Base-by-base conservation (phyloP, 2,888 invertebrate species). In the Ectemnius lituratus region DNA sequence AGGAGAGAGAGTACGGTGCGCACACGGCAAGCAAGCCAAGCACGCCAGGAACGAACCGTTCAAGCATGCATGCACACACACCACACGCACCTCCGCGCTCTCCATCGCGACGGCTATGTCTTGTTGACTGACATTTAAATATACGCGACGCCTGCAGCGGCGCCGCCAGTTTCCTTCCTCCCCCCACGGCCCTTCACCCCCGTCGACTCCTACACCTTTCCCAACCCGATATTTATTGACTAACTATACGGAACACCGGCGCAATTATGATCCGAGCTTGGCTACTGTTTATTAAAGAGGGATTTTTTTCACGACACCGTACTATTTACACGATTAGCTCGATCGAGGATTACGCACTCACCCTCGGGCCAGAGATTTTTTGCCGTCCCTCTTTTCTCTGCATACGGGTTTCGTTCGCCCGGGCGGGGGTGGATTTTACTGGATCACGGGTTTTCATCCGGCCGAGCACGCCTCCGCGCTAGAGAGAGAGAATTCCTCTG, bases 51-150 rank as follows among this genome's bases (percentile, higher is more conserved):
- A 11, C 37, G 37, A 6, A 8, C 37, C 37, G 37, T 6, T 37
- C 8, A 37, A 37, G 37, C 37, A 11, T 37, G 37, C 37, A 37
- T 37, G 37, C 37, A 37, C 37, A 37, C 37, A 37, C 37, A 11
- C 37, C 37, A 11, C 37, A 37, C 37, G 37, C 37, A 37, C 37
- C 37, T 37, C 37, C 37, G 23, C 23, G 23, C 23, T 23, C 37
- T 8, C 37, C 37, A 37, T 37, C 37, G 37, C 37, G 37, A 37
- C 37, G 37, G 37, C 37, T 37, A 6, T 37, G 8, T 37, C 37
- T 37, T 63, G 71, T 62, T 67, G 74, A 67, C 74, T 74, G 74
- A 71, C 74, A 71, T 74, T 71, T 74, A 74, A 74, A 71, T 45
- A 45, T 16, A 20, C 62, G 62, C 46, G 16, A 58, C 58, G 23